Evolutionary conservation across 2,888 invertebrate genomes (phyloP).

Genomic region (Chaetogeoica ovagalla): DNA sequence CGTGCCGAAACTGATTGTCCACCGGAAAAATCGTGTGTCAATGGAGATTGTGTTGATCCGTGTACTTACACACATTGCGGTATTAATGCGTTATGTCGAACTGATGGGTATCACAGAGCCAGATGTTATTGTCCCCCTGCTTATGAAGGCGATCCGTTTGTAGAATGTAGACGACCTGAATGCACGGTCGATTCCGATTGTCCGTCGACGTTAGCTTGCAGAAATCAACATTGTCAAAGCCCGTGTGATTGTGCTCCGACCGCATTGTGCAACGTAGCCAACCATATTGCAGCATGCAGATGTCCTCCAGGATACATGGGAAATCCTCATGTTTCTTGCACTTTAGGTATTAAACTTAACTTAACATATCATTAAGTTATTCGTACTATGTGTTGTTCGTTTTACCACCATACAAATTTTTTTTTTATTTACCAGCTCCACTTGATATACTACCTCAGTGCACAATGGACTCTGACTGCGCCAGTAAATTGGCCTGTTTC

Average conservation of each 20-base stretch:
- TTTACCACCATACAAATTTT: too few species aligned
- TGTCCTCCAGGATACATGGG: slow-evolving; percentile 83
- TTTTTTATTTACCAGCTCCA: slow-evolving; percentile 60
- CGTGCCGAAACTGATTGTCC: slow-evolving; percentile 83
- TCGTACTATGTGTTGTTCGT: too few species aligned
- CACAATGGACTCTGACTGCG: slow-evolving; percentile 78
- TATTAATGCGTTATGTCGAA: slow-evolving; percentile 73
- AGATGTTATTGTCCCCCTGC: slow-evolving; percentile 77
- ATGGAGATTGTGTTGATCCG: slow-evolving; percentile 78
- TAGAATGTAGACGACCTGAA: slow-evolving; percentile 54
- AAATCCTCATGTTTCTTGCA: slow-evolving; percentile 73
- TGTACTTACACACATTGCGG: slow-evolving; percentile 82
- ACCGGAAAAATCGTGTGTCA: slow-evolving; percentile 78
- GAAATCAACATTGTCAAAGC: slow-evolving; percentile 76
- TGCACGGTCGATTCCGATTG: slow-evolving; percentile 71
- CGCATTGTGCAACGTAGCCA: slow-evolving; percentile 73
- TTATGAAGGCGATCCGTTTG: slow-evolving; percentile 77
- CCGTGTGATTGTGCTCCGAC: slow-evolving; percentile 82
- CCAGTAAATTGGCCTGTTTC: slow-evolving; percentile 83
- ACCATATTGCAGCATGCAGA: slow-evolving; percentile 76
- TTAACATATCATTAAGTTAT: not conserved
- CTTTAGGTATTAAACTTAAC: slow-evolving; percentile 62
- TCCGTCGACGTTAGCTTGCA: slow-evolving; percentile 76
- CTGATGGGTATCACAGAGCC: slow-evolving; percentile 76
- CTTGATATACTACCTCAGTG: slow-evolving; percentile 68